Base-by-base conservation (phyloP, 2,888 invertebrate species). In the Oscheius sp. region DNA sequence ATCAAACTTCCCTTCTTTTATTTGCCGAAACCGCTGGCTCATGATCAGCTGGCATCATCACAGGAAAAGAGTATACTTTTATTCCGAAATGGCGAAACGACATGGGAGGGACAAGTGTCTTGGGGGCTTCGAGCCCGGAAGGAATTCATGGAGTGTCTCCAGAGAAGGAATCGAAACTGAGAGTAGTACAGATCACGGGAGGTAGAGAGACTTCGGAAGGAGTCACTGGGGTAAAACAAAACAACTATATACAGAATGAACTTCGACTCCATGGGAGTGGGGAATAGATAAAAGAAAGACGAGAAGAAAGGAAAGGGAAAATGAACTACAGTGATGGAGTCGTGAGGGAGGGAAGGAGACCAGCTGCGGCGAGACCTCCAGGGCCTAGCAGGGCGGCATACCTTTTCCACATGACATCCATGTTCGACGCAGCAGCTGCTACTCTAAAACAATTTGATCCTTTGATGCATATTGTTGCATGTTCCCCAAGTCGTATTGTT, bases 321-420 rank as follows among this genome's bases (percentile, higher is more conserved):
- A 26, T 38, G 47, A n/a, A 22, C 32, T 22, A 61, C 28, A 61
- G 45, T 26, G 61, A 30, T 4, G 61, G 61, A 26, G 61, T 28
- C 14, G 63, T 51, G 14, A 50, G 28, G 33, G 50, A 50, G 50
- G 79, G 78, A 0, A 80, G 71, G 17, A 82, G 71, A 9, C 79
- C 78, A 17, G 73, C 75, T 8, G 80, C 75, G 1, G 82, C 81
- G n/a, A 82, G 68, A 12, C 76, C 78, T 2, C 72, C 77, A 26
- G 82, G 81, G 0, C 80, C 80, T 2, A 83, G 74, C 9, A 83
- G 74, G 28, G 81, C 80, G 22, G 82, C 74, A 66, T 83, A 83
- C 26, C 80, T 70, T 38, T 78, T 79, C 82, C 82, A 82, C 49
- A 83, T 72, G 66, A 78, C 57, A 24, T 83, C 83, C 36, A 79